Evolutionary conservation across 2,888 invertebrate genomes (phyloP).

Genomic region (Opisthograptis luteolata): DNA sequence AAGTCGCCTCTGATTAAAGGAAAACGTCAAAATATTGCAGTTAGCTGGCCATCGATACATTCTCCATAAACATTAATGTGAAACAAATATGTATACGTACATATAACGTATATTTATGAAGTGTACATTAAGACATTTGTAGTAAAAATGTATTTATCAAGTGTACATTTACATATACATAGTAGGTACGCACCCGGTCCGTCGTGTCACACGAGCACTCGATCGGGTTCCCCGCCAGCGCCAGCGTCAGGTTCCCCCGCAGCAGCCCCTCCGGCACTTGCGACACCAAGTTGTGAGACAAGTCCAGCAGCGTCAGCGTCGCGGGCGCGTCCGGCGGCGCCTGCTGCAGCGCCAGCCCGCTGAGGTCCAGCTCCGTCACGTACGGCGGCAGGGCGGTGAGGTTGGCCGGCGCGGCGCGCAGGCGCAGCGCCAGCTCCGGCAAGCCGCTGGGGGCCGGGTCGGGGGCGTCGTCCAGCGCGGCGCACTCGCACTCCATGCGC

Average conservation of each 20-base stretch:
- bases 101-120: no score
- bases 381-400: not conserved
- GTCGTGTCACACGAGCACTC: constrained; percentile 39
- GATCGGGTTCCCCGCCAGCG: constrained; percentile 39
- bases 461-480: not conserved
- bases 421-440: not conserved
- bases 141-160: no score
- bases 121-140: no score
- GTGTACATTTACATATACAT: no score
- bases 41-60: no score
- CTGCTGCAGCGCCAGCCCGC: not conserved
- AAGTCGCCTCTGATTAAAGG: no score
- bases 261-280: constrained; percentile 28
- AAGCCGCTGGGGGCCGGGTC: constrained; percentile 14
- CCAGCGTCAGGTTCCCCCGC: constrained; percentile 15
- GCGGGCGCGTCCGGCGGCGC: constrained; percentile 1
- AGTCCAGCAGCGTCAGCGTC: constrained; percentile 32
- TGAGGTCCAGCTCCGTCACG: constrained; percentile 6
- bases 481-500: constrained; percentile 1
- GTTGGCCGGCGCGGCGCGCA: not conserved
- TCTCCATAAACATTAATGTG: no score
- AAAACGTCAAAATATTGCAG: no score
- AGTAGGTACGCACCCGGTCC: not conserved
- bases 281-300: constrained; percentile 34
- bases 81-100: no score